These are phyloP conservation scores for Macrobrachium nipponense DNA, from an alignment of 1,140 invertebrate species.

Conservation along the genomic window DNA sequence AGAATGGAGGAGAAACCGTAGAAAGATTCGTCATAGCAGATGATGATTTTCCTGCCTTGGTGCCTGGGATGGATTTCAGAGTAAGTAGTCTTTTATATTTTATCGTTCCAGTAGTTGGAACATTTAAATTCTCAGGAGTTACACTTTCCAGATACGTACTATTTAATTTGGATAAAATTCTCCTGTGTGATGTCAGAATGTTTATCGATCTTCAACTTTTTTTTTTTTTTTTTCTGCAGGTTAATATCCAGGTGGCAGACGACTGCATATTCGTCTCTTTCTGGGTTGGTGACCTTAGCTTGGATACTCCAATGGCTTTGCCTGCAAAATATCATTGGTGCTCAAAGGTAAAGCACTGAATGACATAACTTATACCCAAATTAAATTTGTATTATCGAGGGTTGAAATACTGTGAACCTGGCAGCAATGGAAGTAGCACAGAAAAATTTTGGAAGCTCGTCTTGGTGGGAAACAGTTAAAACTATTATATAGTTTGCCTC, in stretches of 20 bases:
- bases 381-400: too few relatives aligned
- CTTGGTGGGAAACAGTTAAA: too few relatives aligned
- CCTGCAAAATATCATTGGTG: slow-evolving; percentile 45
- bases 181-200: background rate
- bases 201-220: background rate
- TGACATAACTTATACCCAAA: background rate
- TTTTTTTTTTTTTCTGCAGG: slow-evolving; percentile 18
- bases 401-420: too few relatives aligned
- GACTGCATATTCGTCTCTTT: slow-evolving; percentile 41
- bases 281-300: slow-evolving; percentile 18
- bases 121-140: background rate
- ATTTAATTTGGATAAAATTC: background rate
- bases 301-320: slow-evolving; percentile 31
- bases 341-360: slow-evolving; percentile 14
- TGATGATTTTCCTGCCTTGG: slow-evolving; percentile 39
- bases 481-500: background rate
- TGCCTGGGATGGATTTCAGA: background rate
- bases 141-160: background rate
- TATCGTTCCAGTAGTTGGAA: background rate
- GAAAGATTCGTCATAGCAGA: slow-evolving; percentile 5
- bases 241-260: slow-evolving; percentile 33
- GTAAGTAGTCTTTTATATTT: slow-evolving; percentile 10
- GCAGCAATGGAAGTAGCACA: too few relatives aligned
- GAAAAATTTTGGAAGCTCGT: too few relatives aligned
- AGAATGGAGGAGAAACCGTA: too few relatives aligned